Evolutionary conservation across 2,888 invertebrate genomes (phyloP), one percentile per base, ranked within the genome.

Genomic region (Agonopterix heracliana): DNA sequence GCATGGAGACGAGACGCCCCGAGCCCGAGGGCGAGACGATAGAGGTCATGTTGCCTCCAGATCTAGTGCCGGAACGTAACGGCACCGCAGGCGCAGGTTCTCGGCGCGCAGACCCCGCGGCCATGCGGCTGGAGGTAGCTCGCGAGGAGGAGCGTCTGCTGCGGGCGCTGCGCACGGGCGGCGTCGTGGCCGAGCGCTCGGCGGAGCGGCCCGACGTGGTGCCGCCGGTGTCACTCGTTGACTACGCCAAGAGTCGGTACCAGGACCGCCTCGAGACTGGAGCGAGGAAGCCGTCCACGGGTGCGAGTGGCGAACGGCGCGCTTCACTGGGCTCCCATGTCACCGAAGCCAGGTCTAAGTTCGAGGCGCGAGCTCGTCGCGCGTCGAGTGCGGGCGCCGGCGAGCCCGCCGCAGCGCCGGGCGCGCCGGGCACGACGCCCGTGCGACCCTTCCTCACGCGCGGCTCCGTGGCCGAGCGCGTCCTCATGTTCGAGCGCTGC

Each of bases 401-500:
- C 11, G 86, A 83, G 52, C 57, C 83, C 45, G 78, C 81, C 45
- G 78, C 81, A 48, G 34, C 40, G 2, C 73, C 84, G 49, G 71
- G 59, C 9, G 54, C 74, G 17, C 26, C 26, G 26, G 85, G 80
- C 40, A 69, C 75, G 26, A 70, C 80, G 46, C 95, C 96, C 5
- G 94, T 96, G 50, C 89, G 95, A 46, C 96, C 96, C 11, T 96
- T 96, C 80, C 89, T 96, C 48, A 96, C 96, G 41, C 91, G 96
- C 52, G 97, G 96, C 17, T 96, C 96, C 4, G 97, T 97, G 2
- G 96, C 96, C 17, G 97, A 97, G 73, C 89, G 96, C 45, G 96
- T 96, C 55, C 90, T 96, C 56, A 95, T 96, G 81, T 97, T 97
- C 75, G 97, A 97, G 81, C 93, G 95, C 78, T 96, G 96, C 68